phyloP scores from a whole-genome alignment of 1,140 invertebrate species.

The Pogonognathellus flavescens region DNA sequence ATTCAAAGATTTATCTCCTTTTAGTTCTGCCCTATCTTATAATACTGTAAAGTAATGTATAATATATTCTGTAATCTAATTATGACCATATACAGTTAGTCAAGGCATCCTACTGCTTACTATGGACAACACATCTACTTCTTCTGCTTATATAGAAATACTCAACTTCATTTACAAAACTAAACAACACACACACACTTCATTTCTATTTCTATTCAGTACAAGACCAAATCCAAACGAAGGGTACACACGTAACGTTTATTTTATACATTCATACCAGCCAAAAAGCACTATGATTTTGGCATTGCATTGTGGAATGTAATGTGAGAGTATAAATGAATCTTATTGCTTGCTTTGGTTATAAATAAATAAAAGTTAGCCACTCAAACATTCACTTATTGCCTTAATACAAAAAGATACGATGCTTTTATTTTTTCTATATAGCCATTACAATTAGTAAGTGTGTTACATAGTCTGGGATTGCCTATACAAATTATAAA shows the following conservation, averaged over 20 bases:
- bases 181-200: not conserved
- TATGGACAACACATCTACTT: not conserved
- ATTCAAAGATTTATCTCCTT: not conserved
- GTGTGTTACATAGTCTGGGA: no score
- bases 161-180: not conserved
- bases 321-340: conserved; percentile 24
- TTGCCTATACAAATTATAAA: no score
- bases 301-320: not conserved
- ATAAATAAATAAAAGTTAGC: no score
- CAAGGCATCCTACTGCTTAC: conserved; percentile 6
- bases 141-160: not conserved
- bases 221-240: not conserved
- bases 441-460: no score
- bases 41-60: not conserved
- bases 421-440: no score
- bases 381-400: no score
- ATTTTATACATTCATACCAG: not conserved
- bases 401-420: no score
- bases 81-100: conserved; percentile 26
- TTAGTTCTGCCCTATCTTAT: not conserved
- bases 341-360: not conserved
- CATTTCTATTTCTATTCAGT: not conserved
- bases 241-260: not conserved
- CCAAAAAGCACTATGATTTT: not conserved
- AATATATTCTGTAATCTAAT: conserved; percentile 22